These are phyloP conservation scores for Ricordea florida DNA, from an alignment of 92 coral and sea anemone species.

Conservation along the genomic window DNA sequence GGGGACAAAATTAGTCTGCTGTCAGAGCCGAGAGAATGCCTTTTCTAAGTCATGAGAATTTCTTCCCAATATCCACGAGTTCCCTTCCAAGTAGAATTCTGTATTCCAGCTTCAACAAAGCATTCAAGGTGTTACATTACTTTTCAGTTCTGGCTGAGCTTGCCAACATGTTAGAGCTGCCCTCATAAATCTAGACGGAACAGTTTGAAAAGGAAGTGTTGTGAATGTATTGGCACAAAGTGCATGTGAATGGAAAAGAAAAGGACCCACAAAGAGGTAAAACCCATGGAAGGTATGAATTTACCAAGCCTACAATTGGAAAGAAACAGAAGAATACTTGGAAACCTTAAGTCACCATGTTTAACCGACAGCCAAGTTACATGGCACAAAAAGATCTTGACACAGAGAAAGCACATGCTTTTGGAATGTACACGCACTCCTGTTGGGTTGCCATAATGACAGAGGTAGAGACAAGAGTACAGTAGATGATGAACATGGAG, in stretches of 20 bases:
- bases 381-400: neutral
- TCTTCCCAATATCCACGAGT: too few species aligned
- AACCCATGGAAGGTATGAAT: neutral
- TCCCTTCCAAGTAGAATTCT: too few species aligned
- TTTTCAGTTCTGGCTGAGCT: slow-evolving; percentile 17
- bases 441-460: neutral
- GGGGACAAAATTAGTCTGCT: too few species aligned
- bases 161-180: slow-evolving; percentile 22
- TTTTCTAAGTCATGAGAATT: too few species aligned
- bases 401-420: neutral
- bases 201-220: neutral
- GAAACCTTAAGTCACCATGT: neutral
- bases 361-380: neutral
- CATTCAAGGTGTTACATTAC: neutral
- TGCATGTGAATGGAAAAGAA: slow-evolving; percentile 2
- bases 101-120: too few species aligned
- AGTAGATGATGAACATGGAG: neutral
- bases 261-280: neutral
- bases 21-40: too few species aligned
- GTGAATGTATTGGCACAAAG: slow-evolving; percentile 23
- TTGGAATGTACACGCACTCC: neutral
- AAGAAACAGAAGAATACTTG: neutral
- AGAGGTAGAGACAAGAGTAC: neutral
- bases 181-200: slow-evolving; percentile 20
- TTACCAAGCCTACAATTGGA: slow-evolving; percentile 1